phyloP scores from a whole-genome alignment of 2,797 vertebrate species.

The Sebastes kiyomatsui region DNA sequence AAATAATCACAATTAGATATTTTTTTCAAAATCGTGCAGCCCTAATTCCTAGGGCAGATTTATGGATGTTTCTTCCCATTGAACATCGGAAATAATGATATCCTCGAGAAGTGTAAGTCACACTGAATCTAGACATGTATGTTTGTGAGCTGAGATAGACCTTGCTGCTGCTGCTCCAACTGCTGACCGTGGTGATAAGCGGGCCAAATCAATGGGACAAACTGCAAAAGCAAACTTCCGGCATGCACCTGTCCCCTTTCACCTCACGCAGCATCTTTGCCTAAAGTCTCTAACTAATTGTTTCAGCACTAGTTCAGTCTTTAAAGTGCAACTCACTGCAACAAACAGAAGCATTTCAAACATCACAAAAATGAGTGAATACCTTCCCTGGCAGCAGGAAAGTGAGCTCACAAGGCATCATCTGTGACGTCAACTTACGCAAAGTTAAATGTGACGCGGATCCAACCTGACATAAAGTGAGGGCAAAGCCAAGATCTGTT shows the following conservation, averaged over 20 bases:
- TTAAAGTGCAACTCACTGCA: not conserved
- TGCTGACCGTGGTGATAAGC: no score
- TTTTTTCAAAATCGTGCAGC: no score
- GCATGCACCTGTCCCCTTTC: no score
- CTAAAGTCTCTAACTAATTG: not conserved
- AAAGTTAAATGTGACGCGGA: not conserved
- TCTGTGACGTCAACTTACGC: not conserved
- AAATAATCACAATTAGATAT: no score
- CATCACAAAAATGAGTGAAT: not conserved
- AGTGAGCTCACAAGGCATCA: not conserved
- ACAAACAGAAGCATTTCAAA: conserved; percentile 7
- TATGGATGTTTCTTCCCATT: not conserved
- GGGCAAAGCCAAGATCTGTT: not conserved
- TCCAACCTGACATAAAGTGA: not conserved
- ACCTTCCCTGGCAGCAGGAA: not conserved
- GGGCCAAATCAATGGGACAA: no score
- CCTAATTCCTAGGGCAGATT: no score
- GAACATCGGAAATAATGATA: not conserved
- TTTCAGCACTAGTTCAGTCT: not conserved
- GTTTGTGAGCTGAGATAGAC: not conserved
- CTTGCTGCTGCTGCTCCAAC: no score
- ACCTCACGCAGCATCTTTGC: accelerated
- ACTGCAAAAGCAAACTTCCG: no score
- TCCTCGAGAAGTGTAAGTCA: not conserved
- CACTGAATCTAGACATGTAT: not conserved